phyloP scores from a whole-genome alignment of 1,140 invertebrate species.

The Euglossa dilemma region DNA sequence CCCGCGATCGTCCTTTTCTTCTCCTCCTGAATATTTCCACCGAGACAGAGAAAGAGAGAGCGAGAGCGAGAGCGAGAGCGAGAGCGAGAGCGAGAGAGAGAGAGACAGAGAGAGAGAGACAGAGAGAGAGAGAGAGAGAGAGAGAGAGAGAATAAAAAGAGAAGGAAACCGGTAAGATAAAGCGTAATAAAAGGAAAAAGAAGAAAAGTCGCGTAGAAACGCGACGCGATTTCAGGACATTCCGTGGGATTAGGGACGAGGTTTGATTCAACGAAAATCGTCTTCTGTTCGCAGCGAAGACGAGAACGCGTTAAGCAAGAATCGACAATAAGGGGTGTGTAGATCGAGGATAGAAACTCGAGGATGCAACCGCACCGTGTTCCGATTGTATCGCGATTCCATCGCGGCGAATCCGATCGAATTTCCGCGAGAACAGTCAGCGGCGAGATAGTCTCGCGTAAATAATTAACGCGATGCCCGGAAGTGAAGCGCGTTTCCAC shows the following conservation, averaged over 20 bases:
- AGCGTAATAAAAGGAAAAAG: too few species aligned
- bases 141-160: too few species aligned
- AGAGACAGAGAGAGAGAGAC: too few species aligned
- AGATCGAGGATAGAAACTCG: not conserved
- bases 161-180: too few species aligned
- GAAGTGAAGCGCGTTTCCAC: too few species aligned
- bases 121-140: too few species aligned
- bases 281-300: not conserved
- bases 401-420: not conserved
- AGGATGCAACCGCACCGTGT: not conserved
- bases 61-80: too few species aligned
- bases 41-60: too few species aligned
- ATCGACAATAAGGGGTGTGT: conserved; percentile 20
- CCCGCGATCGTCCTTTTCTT: not conserved
- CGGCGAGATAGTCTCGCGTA: not conserved
- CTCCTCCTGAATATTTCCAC: not conserved
- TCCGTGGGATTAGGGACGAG: not conserved
- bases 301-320: not conserved
- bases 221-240: not conserved
- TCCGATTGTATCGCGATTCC: not conserved
- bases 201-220: not conserved
- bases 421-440: conserved; percentile 5
- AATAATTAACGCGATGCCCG: not conserved
- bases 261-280: not conserved
- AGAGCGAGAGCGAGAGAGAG: too few species aligned